Evolutionary conservation across 2,888 invertebrate genomes (phyloP).

Genomic region (Drosophila mimetica): DNA sequence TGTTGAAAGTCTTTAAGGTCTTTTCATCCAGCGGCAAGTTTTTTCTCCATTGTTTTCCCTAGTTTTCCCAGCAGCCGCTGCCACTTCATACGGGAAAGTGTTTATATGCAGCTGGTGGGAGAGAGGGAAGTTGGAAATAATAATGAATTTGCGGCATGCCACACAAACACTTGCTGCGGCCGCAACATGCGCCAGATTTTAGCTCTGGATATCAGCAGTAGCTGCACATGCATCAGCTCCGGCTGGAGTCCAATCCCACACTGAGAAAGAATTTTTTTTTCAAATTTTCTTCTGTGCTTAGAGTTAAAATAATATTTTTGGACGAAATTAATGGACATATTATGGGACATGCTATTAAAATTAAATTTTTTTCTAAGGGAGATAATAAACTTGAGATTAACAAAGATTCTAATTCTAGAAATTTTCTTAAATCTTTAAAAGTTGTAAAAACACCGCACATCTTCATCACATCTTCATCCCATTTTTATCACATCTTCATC

Average conservation of each 20-base stretch:
- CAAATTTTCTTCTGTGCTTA: too few species aligned
- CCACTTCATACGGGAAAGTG: slow-evolving; percentile 37
- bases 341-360: too few species aligned
- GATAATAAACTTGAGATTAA: too few species aligned
- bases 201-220: slow-evolving; percentile 67
- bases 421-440: too few species aligned
- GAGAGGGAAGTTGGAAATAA: slow-evolving; percentile 57
- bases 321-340: background rate
- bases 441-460: too few species aligned
- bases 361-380: too few species aligned
- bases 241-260: slow-evolving; percentile 33
- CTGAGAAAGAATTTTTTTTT: slow-evolving; percentile 10
- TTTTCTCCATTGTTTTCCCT: slow-evolving; percentile 16
- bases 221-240: slow-evolving; percentile 69
- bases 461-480: too few species aligned
- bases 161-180: slow-evolving; percentile 69
- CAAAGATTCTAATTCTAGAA: too few species aligned
- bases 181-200: slow-evolving; percentile 69
- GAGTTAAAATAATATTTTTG: background rate
- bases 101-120: slow-evolving; percentile 30
- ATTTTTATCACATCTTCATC: too few species aligned
- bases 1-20: slow-evolving; percentile 46
- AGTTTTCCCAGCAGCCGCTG: slow-evolving; percentile 23
- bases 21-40: slow-evolving; percentile 13
- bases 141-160: slow-evolving; percentile 79